Evolutionary conservation across 2,113 vertebrate species (phyloP), one percentile per base, ranked within the genome.

Genomic region (Gambusia affinis): DNA sequence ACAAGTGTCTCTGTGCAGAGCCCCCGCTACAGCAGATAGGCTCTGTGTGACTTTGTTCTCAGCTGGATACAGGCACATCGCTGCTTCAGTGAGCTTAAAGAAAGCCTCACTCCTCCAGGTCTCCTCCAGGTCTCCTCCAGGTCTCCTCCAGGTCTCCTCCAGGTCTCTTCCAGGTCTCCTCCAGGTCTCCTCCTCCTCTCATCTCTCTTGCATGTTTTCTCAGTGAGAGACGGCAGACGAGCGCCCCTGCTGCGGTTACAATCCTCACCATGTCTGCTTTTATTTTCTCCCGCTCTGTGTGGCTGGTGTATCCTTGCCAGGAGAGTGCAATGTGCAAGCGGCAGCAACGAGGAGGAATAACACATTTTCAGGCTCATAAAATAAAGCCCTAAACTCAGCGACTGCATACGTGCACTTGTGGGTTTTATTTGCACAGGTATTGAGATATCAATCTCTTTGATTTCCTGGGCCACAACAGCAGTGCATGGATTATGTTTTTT

Each of bases 51-150:
- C 90, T 85, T 91, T 91, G 86, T 85, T 91, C 88, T 88, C 86
- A 89, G 88, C 83, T 89, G 90, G 88, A 91, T 83, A 24, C 79
- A 82, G 75, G 62, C 77, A 87, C 83, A 89, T 86, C 83, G 87
- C 84, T 63, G 85, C 86, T 82, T 77, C 69, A 61, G 75, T 67
- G 81, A 76, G 85, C 79, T 83, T 86, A 64, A 72, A 85, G 81
- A 84, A 84, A 61, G 27, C 61, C 64, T 47, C 65, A 4, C 64
- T 60, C 73, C 70, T 80, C 33, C 62, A 62, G 62, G 83, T 67
- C 67, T 76, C 71, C 70, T 67, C 71, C 82, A 62, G 62, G 83
- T 67, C 67, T 76, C 71, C 70, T 67, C 71, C 82, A n/a, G n/a
- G 27, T 27, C 64, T 60, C 73, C 70, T 80, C 33, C 62, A 62